Base-by-base conservation (phyloP, 2,113 vertebrate species). In the Emydura subglobosa region DNA sequence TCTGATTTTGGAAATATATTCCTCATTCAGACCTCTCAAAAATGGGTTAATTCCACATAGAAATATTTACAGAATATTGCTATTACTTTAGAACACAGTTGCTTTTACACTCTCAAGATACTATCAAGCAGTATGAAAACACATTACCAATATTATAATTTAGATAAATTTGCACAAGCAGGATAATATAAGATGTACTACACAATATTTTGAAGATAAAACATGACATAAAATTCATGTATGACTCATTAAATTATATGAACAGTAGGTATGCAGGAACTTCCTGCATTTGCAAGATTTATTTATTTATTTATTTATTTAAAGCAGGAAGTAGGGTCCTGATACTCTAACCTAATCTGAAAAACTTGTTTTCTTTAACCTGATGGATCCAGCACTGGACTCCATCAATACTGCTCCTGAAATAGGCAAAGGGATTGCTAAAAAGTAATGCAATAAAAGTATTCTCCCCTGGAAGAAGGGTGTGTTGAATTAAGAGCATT, bases 161-260 rank as follows among this genome's bases (percentile, higher is more conserved):
- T 65, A 65, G 16, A 16, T 68, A n/a, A 68, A 22, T 6, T 39
- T 89, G 29, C 50, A 22, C 1, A 1, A 89, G 22, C n/a, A 54
- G 51, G 3, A 21, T 14, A 16, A 72, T 85, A 89, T 9, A 83
- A 6, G 44, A 29, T 3, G 24, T 10, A 81, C 24, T 31, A 57
- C 2, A 17, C 12, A 2, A 6, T 50, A 21, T 51, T 87, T 89
- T 84, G 51, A 81, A 82, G 10, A 55, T 39, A 39, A 29, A 76
- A 39, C 44, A 2, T 22, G 51, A n/a, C 0, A 0, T 17, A 34
- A 49, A 0, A 2, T 5, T 11, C 49, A 53, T 27, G 21, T 42
- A 14, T 44, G 74, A 47, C 10, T 10, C 44, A 7, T 21, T 78
- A 47, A 13, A 47, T 44, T 47, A 76, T 47, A 47, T 12, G 47